Evolutionary conservation across 2,888 invertebrate genomes (phyloP), one percentile per base, ranked within the genome.

Genomic region (Ormyrus thymus): DNA sequence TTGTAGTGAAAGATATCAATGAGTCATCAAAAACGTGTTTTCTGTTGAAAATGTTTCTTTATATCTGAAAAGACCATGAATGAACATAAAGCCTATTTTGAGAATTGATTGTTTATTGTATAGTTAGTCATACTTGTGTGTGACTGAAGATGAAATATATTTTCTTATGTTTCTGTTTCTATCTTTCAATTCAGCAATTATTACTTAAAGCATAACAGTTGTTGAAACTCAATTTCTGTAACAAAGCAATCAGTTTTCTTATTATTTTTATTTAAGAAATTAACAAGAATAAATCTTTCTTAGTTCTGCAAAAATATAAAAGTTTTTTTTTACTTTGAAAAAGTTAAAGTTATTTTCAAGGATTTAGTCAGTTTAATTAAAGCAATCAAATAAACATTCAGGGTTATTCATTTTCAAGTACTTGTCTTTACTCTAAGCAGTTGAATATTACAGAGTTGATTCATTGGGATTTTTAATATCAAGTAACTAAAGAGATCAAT

Each of bases 1-100:
- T 65, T 59, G 45, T 66, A 59, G 58, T 65, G 50, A 66, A 43
- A 74, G 50, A 59, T 51, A 50, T 15, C 45, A 65, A 74, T 74
- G 74, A 74, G 58, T 74, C 74, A 74, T 66, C 66, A 51, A 59
- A 66, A 73, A 65, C 64, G 5, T 55, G 72, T 64, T 64, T 72
- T 62, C 59, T 55, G 13, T 0, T 55, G n/a, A 62, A 56, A 66
- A 58, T 64, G 48, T 55, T 29, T 29, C 15, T 62, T 61, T 73
- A 48, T 29, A 29, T 29, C 29, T 29, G 29, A 50, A 10, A 65
- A 65, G 15, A 50, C 50, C 65, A 50, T 65, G 65, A 65, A 65
- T 65, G 65, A 65, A 62, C 46, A 65, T 29, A 29, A 29, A 65
- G n/a, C 50, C 7, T 50, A 50, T 15, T 50, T 6, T 13, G 45